These are phyloP conservation scores for Nymphalis io DNA, from an alignment of 1,140 invertebrate genomes.

Conservation along the genomic window DNA sequence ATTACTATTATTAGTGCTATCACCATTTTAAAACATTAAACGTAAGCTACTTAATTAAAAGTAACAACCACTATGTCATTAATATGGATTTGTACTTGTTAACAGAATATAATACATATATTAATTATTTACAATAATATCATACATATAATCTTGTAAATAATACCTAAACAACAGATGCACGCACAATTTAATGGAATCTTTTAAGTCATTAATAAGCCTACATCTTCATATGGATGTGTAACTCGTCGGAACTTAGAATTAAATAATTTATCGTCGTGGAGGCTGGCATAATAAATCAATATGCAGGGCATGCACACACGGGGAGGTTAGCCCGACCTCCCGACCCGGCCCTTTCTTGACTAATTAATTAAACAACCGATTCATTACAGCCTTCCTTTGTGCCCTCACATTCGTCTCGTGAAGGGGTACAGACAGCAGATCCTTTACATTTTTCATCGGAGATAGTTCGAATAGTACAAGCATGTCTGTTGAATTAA, in stretches of 20 bases:
- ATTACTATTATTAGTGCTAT: no score
- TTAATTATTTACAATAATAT: no score
- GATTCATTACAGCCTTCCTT: constrained; percentile 80
- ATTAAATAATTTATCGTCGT: constrained; percentile 78
- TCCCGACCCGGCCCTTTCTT: constrained; percentile 70
- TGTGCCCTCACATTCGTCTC: constrained; percentile 77
- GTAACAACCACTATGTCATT: no score
- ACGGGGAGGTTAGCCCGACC: constrained; percentile 47
- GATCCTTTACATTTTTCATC: constrained; percentile 50
- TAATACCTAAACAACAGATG: constrained; percentile 7
- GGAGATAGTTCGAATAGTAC: constrained; percentile 35
- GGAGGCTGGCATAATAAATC: constrained; percentile 73
- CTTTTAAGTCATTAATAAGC: constrained; percentile 44
- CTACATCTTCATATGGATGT: constrained; percentile 36
- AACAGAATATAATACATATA: no score
- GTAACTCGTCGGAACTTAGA: constrained; percentile 66
- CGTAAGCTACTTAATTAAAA: no score
- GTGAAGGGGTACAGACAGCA: constrained; percentile 59
- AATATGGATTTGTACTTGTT: no score
- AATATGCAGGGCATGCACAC: constrained; percentile 78
- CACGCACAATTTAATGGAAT: constrained; percentile 30
- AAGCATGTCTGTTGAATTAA: constrained; percentile 23
- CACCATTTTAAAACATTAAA: no score
- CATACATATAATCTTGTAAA: no score
- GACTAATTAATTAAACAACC: constrained; percentile 81